Percentiles rank a stretch among this genome's conserved stretches.
Evolutionary conservation across 2,113 vertebrate species (phyloP).

Genomic region (Anser brachyrhynchus): DNA sequence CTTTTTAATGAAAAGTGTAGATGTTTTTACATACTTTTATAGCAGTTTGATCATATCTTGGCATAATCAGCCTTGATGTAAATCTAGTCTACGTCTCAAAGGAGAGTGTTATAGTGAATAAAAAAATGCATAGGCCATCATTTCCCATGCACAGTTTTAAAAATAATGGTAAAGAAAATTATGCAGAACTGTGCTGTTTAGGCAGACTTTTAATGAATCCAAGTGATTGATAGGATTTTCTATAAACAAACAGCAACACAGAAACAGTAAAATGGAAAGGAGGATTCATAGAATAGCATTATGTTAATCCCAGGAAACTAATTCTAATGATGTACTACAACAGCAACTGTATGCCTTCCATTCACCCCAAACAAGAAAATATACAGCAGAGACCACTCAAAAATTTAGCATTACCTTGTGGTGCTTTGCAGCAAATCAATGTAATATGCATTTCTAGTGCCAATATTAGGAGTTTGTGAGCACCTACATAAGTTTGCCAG

Average conservation of each 20-base stretch:
- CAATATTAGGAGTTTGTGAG: not conserved
- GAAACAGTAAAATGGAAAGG: conserved; percentile 73
- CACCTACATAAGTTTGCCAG: not conserved
- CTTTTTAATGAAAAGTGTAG: conserved; percentile 69
- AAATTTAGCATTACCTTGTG: conserved; percentile 61
- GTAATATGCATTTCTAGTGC: not conserved
- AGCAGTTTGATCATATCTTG: conserved; percentile 69
- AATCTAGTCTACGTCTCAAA: conserved; percentile 74
- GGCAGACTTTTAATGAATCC: conserved; percentile 78
- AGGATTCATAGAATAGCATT: conserved; percentile 75
- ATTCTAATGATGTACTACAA: conserved; percentile 77
- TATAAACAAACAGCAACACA: conserved; percentile 76
- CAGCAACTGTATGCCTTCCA: conserved; percentile 21
- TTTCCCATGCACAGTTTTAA: conserved; percentile 68
- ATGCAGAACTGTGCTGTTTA: conserved; percentile 73
- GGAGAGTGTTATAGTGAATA: conserved; percentile 67
- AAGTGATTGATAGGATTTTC: conserved; percentile 76
- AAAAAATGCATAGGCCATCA: conserved; percentile 63
- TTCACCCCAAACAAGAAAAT: conserved; percentile 73
- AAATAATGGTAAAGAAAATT: conserved; percentile 75
- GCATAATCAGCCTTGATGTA: conserved; percentile 72
- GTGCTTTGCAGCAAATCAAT: conserved; percentile 45
- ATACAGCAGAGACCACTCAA: conserved; percentile 68
- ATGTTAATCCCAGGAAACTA: conserved; percentile 81
- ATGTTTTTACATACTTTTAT: conserved; percentile 68